These are phyloP conservation scores for Xylophagus ater DNA, from an alignment of 2,888 invertebrate species.

Conservation along the genomic window DNA sequence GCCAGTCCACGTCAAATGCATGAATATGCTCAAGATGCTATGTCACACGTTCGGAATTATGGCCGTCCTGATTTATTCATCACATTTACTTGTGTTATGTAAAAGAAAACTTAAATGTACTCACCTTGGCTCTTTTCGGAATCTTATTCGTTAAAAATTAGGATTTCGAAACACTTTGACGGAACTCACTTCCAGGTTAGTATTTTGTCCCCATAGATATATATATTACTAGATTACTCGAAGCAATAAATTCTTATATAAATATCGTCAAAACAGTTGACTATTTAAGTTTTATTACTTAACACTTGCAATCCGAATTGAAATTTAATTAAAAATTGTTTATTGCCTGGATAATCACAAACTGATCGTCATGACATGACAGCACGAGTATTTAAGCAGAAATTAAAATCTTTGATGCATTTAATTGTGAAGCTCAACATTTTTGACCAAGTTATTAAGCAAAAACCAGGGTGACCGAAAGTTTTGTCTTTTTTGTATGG, in stretches of 20 bases:
- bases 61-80: constrained; percentile 9
- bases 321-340: constrained; percentile 13
- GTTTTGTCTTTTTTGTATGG: no score
- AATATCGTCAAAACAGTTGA: no score
- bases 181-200: no score
- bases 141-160: no score
- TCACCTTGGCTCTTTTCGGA: no score
- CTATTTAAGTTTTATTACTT: no score
- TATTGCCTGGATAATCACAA: constrained; percentile 21
- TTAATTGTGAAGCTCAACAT: constrained; percentile 13
- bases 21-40: constrained; percentile 14
- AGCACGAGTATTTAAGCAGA: constrained; percentile 27
- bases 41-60: constrained; percentile 12
- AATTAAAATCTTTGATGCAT: constrained; percentile 23
- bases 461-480: no score
- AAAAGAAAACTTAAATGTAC: no score
- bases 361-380: constrained; percentile 31
- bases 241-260: no score
- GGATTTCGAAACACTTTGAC: no score
- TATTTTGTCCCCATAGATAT: no score
- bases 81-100: constrained; percentile 15
- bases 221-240: no score
- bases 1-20: constrained; percentile 11
- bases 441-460: neutral
- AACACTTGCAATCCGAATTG: constrained; percentile 9